phyloP scores from a whole-genome alignment of 2,888 invertebrate genomes.

The Phlogophora meticulosa region DNA sequence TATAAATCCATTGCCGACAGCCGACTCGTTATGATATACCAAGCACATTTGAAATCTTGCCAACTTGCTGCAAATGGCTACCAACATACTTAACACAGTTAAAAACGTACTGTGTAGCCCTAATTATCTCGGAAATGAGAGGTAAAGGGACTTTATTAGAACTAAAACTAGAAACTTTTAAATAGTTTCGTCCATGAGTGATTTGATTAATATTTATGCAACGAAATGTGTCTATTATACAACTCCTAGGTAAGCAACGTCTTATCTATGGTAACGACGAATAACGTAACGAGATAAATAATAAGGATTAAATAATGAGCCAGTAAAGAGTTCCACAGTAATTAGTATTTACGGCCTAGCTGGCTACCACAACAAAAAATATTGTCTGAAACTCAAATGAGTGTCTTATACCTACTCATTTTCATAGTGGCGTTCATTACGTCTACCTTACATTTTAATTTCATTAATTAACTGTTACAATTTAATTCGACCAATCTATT shows the following conservation, averaged over 20 bases:
- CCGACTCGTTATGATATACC: constrained; percentile 82
- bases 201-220: constrained; percentile 12
- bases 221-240: neutral
- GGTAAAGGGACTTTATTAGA: constrained; percentile 22
- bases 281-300: neutral
- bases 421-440: too few relatives aligned
- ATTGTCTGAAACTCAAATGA: neutral
- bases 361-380: too few relatives aligned
- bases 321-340: neutral
- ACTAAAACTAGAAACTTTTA: constrained; percentile 10
- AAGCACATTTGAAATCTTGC: constrained; percentile 85
- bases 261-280: neutral
- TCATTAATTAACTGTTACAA: neutral
- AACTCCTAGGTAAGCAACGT: neutral
- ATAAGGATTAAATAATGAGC: neutral
- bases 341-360: neutral
- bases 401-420: neutral
- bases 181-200: neutral
- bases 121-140: constrained; percentile 36
- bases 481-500: constrained; percentile 21
- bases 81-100: constrained; percentile 62
- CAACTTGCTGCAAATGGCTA: constrained; percentile 81
- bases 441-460: too few relatives aligned
- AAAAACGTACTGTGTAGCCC: constrained; percentile 42
- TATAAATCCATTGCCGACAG: constrained; percentile 83